These are phyloP conservation scores for Echiichthys vipera DNA, from an alignment of 2,797 vertebrate species.

Conservation along the genomic window DNA sequence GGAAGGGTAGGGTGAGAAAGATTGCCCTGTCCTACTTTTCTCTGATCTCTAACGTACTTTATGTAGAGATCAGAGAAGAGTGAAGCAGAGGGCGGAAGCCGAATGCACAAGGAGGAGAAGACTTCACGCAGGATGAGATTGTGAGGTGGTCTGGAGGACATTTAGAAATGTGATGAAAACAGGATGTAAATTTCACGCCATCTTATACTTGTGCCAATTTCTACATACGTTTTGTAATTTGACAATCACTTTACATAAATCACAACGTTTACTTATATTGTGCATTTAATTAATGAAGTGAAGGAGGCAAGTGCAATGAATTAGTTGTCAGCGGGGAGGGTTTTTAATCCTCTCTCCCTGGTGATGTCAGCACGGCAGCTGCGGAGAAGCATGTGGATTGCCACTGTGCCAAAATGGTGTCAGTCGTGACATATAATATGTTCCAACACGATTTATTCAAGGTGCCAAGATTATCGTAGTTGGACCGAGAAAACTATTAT, in stretches of 20 bases:
- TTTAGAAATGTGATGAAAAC: conserved; percentile 60
- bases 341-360: conserved; percentile 32
- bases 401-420: conserved; percentile 64
- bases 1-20: neutral
- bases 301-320: conserved; percentile 55
- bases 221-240: conserved; percentile 74
- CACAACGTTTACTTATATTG: conserved; percentile 47
- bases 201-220: conserved; percentile 76
- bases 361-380: conserved; percentile 57
- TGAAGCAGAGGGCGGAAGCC: conserved; percentile 17
- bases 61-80: conserved; percentile 46
- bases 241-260: conserved; percentile 66
- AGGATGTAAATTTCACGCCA: conserved; percentile 57
- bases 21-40: conserved; percentile 41
- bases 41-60: conserved; percentile 51
- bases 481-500: conserved; percentile 53
- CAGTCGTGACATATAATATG: conserved; percentile 44
- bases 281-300: conserved; percentile 55
- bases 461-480: conserved; percentile 52
- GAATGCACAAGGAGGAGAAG: conserved; percentile 51
- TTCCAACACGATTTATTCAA: conserved; percentile 38
- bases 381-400: conserved; percentile 61
- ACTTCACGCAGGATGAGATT: conserved; percentile 21
- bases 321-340: conserved; percentile 29
- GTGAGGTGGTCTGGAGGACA: conserved; percentile 32